Evolutionary conservation across 2,113 vertebrate genomes (phyloP), one percentile per base, ranked within the genome.

Genomic region (Lepidiolamprologus cunningtoni): DNA sequence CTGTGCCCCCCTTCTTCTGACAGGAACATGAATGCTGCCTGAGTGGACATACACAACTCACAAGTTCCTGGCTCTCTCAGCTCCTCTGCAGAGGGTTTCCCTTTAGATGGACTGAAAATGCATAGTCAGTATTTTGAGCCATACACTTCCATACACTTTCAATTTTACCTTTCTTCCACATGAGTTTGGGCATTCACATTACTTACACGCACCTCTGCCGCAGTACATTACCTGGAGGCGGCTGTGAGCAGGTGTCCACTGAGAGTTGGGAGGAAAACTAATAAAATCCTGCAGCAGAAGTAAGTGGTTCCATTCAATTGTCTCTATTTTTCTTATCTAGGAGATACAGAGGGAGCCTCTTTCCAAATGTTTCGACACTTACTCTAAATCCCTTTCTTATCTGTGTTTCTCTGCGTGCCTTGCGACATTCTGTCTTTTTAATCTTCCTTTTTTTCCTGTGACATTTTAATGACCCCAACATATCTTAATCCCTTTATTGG

Each of bases 391-490:
- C 33, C n/a, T 63, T 53, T 66, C 61, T 73, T 88, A 78, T 91
- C 86, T 40, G 11, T 23, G 2, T 12, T 78, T 80, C 23, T 90
- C 28, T n/a, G 42, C 40, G 2, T 52, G 31, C 66, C 66, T 45
- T 17, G 40, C 26, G 33, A 50, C 55, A 26, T 80, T 55, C 66
- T 71, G 53, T 71, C 23, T 68, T 85, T 84, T 83, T 73, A 84
- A 89, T 87, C 82, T 89, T 52, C 54, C 3, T 83, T 50, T 57
- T 63, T 86, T 81, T 33, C 66, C 80, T 45, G 10, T 79, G 58
- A 76, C 86, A 90, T 78, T 85, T 90, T 85, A 83, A 89, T 83
- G 82, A 89, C 81, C 89, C 45, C 89, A 63, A 81, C 81, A 89
- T 47, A 87, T 86, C 21, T 86, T 78, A 92, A 91, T 90, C 87